A percentile compares a stretch with the other conserved stretches of the same genome.
phyloP scores from a whole-genome alignment of 2,888 invertebrate species.

The Rhogogaster chlorosoma region DNA sequence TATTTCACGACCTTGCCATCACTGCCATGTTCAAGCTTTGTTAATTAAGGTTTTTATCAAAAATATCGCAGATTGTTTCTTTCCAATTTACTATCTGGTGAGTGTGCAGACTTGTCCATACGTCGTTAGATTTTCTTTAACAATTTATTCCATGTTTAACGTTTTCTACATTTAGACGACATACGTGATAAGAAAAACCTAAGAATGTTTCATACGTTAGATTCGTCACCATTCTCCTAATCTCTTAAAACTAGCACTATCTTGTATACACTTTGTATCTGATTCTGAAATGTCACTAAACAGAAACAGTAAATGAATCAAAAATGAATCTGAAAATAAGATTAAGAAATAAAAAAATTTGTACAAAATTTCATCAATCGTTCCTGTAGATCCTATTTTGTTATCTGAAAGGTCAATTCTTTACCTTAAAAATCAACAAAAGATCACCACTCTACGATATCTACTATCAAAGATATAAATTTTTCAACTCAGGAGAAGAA shows the following conservation, averaged over 20 bases:
- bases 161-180: not conserved
- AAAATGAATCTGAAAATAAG: not conserved
- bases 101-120: conserved; percentile 10
- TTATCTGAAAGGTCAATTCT: not conserved
- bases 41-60: not conserved
- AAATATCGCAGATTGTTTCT: not conserved
- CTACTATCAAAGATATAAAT: not conserved
- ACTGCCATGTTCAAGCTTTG: not conserved
- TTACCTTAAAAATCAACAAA: not conserved
- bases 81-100: not conserved
- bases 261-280: not conserved
- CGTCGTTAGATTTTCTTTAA: conserved; percentile 4
- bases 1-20: not conserved
- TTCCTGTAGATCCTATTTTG: not conserved
- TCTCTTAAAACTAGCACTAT: not conserved
- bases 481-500: not conserved
- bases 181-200: not conserved
- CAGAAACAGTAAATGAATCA: not conserved
- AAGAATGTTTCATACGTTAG: not conserved
- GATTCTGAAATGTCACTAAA: not conserved
- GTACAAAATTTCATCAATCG: not conserved
- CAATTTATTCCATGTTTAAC: not conserved
- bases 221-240: not conserved
- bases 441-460: not conserved
- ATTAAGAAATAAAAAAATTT: not conserved